These are phyloP conservation scores for Lochmaea crataegi DNA, from an alignment of 2,888 invertebrate species.

Conservation along the genomic window DNA sequence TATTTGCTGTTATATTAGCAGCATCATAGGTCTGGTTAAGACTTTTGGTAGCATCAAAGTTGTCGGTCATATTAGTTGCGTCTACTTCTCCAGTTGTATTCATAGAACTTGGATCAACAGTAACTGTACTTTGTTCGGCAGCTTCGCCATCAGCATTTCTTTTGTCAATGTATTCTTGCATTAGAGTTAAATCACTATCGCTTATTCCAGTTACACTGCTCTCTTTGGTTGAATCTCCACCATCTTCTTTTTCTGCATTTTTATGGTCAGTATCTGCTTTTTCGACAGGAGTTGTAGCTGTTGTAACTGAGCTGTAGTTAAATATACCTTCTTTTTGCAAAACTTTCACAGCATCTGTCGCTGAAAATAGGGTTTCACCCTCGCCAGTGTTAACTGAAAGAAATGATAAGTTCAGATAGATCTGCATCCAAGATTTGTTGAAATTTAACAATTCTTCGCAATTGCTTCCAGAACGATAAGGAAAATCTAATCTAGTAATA, in stretches of 20 bases:
- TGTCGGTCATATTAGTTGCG: not conserved
- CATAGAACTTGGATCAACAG: slow-evolving; percentile 9
- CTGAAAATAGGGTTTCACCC: no score
- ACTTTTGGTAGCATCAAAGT: not conserved
- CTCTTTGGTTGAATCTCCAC: not conserved
- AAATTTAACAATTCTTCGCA: no score
- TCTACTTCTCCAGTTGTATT: not conserved
- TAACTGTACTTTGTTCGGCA: slow-evolving; percentile 6
- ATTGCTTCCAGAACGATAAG: no score
- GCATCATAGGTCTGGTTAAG: not conserved
- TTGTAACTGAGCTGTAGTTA: not conserved
- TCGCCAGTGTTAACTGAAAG: no score
- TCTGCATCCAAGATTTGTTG: no score
- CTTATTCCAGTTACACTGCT: not conserved
- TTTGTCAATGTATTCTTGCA: slow-evolving; percentile 23
- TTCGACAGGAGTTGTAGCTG: no score
- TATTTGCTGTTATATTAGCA: not conserved
- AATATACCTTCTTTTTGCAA: no score
- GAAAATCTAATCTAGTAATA: no score
- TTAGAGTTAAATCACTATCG: slow-evolving; percentile 9
- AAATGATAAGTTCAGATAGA: no score
- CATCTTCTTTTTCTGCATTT: not conserved
- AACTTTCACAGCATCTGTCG: no score
- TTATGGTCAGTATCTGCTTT: not conserved
- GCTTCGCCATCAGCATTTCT: not conserved